A percentile compares a stretch with the other conserved stretches of the same genome.
Conservation (phyloP, 2,888 invertebrate species). For the Hydroisotoma schaefferi region DNA sequence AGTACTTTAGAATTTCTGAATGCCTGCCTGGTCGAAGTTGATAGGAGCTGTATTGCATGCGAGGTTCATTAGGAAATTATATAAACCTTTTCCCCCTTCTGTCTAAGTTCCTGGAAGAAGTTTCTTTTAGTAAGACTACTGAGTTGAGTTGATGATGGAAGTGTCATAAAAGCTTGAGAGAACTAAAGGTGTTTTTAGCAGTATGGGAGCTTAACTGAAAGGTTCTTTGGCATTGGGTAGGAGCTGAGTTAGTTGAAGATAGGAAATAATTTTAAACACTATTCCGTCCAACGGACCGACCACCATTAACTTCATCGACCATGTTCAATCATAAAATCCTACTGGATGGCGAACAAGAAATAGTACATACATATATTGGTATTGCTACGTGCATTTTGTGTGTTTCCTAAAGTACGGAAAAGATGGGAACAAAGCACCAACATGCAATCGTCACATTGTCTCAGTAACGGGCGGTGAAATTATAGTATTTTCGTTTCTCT, state of each 20-base stretch:
- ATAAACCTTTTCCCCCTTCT: too few species aligned
- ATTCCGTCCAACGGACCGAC: too few species aligned
- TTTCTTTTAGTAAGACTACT: neutral
- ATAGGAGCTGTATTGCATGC: constrained; percentile 21
- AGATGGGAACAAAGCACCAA: constrained; percentile 22
- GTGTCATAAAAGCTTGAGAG: constrained; percentile 5
- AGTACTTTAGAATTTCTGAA: too few species aligned
- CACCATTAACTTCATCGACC: too few species aligned
- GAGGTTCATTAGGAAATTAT: constrained; percentile 25
- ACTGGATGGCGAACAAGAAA: neutral
- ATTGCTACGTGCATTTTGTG: neutral
- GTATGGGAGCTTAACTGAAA: constrained; percentile 1
- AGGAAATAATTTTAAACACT: too few species aligned
- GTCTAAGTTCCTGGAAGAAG: too few species aligned
- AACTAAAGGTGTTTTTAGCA: too few species aligned
- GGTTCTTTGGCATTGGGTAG: neutral
- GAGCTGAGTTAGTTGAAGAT: too few species aligned
- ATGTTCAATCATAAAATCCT: neutral
- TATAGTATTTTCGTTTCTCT: constrained; percentile 8
- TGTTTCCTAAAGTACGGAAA: neutral
- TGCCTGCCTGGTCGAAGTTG: too few species aligned
- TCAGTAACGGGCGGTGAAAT: constrained; percentile 24
- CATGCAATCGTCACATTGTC: constrained; percentile 46
- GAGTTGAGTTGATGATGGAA: neutral
- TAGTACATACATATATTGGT: neutral